These are phyloP conservation scores for Dryoscopus gambensis DNA, from an alignment of 2,113 vertebrate genomes.

Conservation along the genomic window DNA sequence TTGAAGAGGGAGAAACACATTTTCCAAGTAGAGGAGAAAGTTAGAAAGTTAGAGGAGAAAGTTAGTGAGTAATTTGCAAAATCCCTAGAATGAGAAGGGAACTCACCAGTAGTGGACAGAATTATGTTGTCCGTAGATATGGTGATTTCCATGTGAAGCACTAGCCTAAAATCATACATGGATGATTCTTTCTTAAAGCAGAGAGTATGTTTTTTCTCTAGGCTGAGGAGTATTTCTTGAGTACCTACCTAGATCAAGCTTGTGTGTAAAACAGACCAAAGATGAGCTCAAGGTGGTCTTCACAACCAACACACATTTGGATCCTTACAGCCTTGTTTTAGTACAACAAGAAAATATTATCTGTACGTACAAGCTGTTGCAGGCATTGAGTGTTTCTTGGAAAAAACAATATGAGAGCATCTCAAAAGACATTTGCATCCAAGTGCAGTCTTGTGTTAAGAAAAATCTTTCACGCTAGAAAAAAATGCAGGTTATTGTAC, in stretches of 20 bases:
- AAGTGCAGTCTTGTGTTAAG: background rate
- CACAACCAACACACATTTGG: accelerated
- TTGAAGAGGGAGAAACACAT: background rate
- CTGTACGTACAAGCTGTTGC: background rate
- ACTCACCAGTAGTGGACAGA: background rate
- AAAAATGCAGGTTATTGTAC: background rate
- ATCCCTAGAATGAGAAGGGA: background rate
- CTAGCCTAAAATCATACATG: background rate
- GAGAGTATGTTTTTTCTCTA: background rate
- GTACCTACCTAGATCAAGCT: background rate
- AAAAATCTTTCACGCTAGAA: background rate
- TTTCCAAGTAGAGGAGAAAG: background rate
- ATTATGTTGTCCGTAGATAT: background rate
- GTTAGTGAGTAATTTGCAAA: background rate
- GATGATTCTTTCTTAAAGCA: background rate
- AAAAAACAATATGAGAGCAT: background rate
- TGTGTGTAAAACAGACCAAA: background rate
- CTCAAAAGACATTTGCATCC: background rate
- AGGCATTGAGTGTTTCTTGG: background rate
- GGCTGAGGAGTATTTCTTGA: background rate
- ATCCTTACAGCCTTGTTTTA: background rate
- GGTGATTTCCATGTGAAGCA: background rate
- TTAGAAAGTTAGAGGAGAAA: background rate
- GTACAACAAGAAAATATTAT: background rate
- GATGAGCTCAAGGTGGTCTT: accelerated